Base-by-base conservation (phyloP, 1,140 invertebrate genomes). In the Choristoneura fumiferana region DNA sequence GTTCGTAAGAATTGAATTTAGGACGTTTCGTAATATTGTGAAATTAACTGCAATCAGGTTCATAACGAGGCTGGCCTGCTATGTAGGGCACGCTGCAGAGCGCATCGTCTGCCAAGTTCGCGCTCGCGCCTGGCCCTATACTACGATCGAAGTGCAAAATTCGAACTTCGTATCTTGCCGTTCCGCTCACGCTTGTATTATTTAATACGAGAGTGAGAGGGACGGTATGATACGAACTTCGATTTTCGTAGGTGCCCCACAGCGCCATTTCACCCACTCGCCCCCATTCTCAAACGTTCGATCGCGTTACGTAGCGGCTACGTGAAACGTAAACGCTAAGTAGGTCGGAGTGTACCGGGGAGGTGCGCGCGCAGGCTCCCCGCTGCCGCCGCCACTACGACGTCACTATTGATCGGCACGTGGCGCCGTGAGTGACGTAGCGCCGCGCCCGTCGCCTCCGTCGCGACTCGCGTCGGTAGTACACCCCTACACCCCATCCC, bases 341-440 rank as follows among this genome's bases (percentile, higher is more conserved):
- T 87, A 83, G 84, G 84, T 87, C 84, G 82, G 71, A 61, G 64
- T 69, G 54, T 54, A 6, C 6, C 22, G 65, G 67, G 18, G 10
- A 12, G 61, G 53, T 83, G 82, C 81, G 84, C 81, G 84, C 84
- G 84, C 84, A 82, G 63, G 58, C 62, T 63, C n/a, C n/a, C n/a
- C n/a, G n/a, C n/a, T n/a, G n/a, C 38, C 56, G 35, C 54, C 55
- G 52, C 58, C 55, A 61, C 70, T 72, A 76, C 84, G 75, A 85
- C 82, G 84, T 87, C 84, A 87, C 69, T 87, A 87, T 87, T 77
- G 84, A 87, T 87, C 81, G 77, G 76, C 81, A 85, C 84, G 82
- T 85, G 84, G 82, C 82, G 80, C 82, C 82, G 82, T 81, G 72
- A 78, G 73, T 87, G 84, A 87, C 84, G 84, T 87, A 87, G 84